Base-by-base conservation (phyloP, 2,113 vertebrate genomes). In the Cygnus atratus region DNA sequence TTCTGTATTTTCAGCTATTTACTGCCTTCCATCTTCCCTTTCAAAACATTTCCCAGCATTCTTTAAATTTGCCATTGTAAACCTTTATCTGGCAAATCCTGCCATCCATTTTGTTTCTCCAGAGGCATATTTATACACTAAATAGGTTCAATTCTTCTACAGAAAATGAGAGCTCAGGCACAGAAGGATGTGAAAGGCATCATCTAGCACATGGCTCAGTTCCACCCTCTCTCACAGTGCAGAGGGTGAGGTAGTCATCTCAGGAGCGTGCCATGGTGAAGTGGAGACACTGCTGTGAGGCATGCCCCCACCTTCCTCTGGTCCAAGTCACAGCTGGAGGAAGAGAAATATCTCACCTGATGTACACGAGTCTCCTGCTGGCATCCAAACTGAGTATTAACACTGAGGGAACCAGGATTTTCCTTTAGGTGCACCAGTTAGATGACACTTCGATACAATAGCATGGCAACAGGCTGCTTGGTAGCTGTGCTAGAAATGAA, bases 381-480 rank as follows among this genome's bases (percentile, higher is more conserved):
- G 33, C 76, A 68, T 48, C 25, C 65, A 41, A 77, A 7, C 20
- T 20, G 75, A 65, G 33, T 44, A 24, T 19, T 44, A 54, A 71
- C 62, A 19, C 31, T 1, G 54, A 52, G 17, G 88, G 31, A 63
- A 75, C 62, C 13, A 50, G 70, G 54, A 70, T 90, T 95, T 92
- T 95, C 77, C 48, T 61, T 50, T 57, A 65, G 0, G 0, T 70
- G 35, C 11, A 14, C 48, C 44, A n/a, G 35, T 67, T 46, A 87
- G 66, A 59, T 93, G 88, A 66, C 90, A 95, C 84, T 35, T 92
- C 92, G 93, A 92, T 89, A 94, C 88, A 82, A 88, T 92, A 93
- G 62, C 92, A 93, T 94, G 95, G 92, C 93, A 96, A 95, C 93
- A 91, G 84, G 41, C 55, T 88, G 78, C 78, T 72, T 87, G 92